Percentiles rank a stretch among this genome's conserved stretches.
phyloP scores from a whole-genome alignment of 2,113 vertebrate genomes.

The Notiomystis cincta region DNA sequence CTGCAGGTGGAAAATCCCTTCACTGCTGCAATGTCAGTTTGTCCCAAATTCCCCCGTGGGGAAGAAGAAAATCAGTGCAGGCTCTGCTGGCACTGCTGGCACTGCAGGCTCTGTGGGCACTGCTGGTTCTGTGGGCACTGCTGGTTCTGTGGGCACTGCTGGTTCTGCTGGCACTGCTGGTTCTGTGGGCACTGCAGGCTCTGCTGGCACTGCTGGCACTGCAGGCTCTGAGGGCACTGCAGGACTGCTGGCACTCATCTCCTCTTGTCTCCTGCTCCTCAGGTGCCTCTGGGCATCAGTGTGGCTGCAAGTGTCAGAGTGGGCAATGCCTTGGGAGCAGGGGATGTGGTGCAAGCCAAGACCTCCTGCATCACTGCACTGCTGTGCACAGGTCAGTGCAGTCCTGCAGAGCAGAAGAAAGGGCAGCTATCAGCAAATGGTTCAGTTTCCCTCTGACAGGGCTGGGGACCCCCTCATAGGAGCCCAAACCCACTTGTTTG shows the following conservation, averaged over 20 bases:
- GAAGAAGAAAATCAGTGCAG: neutral
- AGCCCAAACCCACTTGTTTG: neutral
- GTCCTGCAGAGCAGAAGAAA: neutral
- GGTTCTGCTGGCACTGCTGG: neutral
- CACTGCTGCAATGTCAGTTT: neutral
- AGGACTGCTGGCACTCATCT: neutral
- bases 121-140: no score
- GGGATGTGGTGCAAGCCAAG: constrained; percentile 74
- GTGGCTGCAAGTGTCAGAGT: constrained; percentile 80
- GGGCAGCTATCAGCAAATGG: neutral
- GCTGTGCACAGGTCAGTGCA: constrained; percentile 75
- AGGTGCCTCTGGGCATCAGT: constrained; percentile 84
- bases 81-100: neutral
- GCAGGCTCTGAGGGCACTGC: neutral
- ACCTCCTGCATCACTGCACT: constrained; percentile 74
- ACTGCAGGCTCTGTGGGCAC: neutral
- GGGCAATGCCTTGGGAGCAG: constrained; percentile 84
- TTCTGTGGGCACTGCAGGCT: neutral
- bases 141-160: no score
- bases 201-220: neutral
- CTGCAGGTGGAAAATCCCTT: neutral
- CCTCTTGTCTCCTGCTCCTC: neutral
- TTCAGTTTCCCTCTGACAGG: neutral
- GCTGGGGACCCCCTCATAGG: neutral
- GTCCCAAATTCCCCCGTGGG: neutral